Conservation (phyloP, 2,113 vertebrate genomes). For the Ptilorrhoa leucosticta region DNA sequence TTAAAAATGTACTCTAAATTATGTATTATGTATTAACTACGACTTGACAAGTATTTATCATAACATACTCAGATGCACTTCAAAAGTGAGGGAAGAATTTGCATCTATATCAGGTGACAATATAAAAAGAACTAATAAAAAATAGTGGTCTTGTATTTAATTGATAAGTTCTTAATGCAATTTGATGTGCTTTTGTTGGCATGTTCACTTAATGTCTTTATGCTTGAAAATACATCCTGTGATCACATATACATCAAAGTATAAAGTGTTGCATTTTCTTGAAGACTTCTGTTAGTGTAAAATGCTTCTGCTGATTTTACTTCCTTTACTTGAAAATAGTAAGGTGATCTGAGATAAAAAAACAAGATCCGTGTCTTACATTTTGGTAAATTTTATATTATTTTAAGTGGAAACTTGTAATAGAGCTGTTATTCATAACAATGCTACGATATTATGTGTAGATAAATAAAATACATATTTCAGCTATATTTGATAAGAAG, state of each 20-base stretch:
- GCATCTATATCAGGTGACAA: neutral
- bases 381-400: neutral
- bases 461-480: neutral
- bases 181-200: neutral
- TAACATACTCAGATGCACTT: neutral
- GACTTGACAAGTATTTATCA: neutral
- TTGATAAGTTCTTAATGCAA: neutral
- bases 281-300: neutral
- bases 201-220: neutral
- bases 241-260: neutral
- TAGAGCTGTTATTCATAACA: neutral
- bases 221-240: neutral
- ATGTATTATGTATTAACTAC: rapidly evolving
- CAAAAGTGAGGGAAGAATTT: neutral
- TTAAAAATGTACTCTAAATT: neutral
- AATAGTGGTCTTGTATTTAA: neutral
- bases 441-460: neutral
- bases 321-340: neutral
- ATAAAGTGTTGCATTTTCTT: neutral
- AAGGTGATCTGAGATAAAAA: neutral
- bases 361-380: neutral
- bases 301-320: neutral
- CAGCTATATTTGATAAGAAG: neutral
- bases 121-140: neutral
- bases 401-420: neutral